These are phyloP conservation scores for Brenthis hecate DNA, from an alignment of 2,888 invertebrate genomes.

Conservation along the genomic window DNA sequence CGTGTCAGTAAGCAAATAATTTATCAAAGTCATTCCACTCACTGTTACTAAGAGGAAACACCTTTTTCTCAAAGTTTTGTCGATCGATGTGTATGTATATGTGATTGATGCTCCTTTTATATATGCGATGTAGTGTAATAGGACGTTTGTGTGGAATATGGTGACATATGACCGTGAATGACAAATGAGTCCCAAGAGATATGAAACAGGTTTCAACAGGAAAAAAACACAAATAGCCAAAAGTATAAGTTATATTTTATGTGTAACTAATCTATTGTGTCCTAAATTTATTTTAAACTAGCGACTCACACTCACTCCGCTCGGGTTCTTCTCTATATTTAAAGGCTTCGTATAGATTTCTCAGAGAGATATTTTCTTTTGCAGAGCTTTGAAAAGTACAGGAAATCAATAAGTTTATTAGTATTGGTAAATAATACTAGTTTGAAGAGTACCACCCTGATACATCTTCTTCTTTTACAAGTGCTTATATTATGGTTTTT, in stretches of 20 bases:
- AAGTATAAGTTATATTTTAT: not conserved
- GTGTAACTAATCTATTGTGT: not conserved
- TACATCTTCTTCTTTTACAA: no score
- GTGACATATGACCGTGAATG: conserved; percentile 5
- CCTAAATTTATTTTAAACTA: no score
- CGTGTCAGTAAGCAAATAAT: conserved; percentile 14
- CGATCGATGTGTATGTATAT: not conserved
- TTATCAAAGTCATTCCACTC: conserved; percentile 15
- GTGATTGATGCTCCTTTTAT: conserved; percentile 17
- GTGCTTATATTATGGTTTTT: no score
- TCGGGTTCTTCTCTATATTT: no score
- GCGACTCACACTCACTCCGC: no score
- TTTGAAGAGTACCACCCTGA: no score
- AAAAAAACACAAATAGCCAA: not conserved
- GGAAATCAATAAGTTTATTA: no score
- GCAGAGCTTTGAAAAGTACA: no score
- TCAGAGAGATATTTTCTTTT: no score
- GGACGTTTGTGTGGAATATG: conserved; percentile 8
- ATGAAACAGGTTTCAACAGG: not conserved
- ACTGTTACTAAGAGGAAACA: conserved; percentile 10
- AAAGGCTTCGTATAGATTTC: no score
- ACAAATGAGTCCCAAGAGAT: conserved; percentile 5
- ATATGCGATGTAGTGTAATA: conserved; percentile 1
- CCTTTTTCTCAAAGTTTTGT: conserved; percentile 18
- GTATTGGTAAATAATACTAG: no score